A percentile compares a stretch with the other conserved stretches of the same genome.
phyloP scores from a whole-genome alignment of 1,140 invertebrate genomes.

The Aphelenchoides besseyi region DNA sequence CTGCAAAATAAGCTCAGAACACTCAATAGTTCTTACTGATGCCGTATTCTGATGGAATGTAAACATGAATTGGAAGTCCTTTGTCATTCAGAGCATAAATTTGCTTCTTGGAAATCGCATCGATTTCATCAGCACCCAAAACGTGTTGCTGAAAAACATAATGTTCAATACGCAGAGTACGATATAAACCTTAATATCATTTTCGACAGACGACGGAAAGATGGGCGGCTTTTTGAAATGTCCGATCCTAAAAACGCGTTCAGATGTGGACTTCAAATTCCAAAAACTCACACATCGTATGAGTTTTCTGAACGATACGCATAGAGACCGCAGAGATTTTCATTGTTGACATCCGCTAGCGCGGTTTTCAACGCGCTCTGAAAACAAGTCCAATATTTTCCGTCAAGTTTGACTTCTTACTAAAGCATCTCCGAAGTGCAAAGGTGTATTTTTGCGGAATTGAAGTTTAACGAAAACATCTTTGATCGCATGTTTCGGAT shows the following conservation, averaged over 20 bases:
- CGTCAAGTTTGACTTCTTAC: not conserved
- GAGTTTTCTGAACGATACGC: not conserved
- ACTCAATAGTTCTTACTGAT: not conserved
- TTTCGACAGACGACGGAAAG: not conserved
- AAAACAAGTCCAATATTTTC: not conserved
- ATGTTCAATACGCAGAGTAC: not conserved
- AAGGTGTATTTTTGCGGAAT: not conserved
- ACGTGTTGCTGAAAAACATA: not conserved
- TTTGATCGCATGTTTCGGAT: not conserved
- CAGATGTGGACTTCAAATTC: not conserved
- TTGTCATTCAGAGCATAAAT: not conserved
- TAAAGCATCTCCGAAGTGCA: conserved; percentile 4
- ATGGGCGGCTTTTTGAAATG: not conserved
- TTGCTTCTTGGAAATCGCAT: not conserved
- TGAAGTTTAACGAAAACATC: not conserved
- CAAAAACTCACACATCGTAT: not conserved
- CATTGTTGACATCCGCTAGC: not conserved
- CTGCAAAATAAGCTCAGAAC: not conserved
- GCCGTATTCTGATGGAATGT: not conserved
- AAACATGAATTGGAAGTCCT: not conserved
- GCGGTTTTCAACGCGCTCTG: not conserved
- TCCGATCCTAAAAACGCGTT: not conserved
- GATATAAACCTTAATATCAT: too few relatives aligned
- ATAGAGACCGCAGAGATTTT: not conserved
- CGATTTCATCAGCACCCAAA: not conserved